Conservation (phyloP, 2,113 vertebrate species). For the Osmerus mordax region DNA sequence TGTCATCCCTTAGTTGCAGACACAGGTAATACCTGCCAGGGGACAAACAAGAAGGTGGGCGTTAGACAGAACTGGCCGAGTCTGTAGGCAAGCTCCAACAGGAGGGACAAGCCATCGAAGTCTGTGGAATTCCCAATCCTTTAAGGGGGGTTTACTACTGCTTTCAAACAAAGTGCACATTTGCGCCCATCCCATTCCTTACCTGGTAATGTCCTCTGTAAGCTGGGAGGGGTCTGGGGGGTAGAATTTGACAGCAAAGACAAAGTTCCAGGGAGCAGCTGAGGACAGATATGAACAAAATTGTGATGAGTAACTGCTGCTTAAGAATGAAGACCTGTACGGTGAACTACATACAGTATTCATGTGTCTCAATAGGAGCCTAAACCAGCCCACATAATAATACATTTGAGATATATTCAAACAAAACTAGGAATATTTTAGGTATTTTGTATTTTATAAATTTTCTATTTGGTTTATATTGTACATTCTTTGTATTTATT, state of each 20-base stretch:
- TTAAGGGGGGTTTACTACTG: conserved; percentile 8
- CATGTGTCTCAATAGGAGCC: no score
- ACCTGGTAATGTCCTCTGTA: conserved; percentile 98
- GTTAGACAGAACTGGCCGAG: conserved; percentile 23
- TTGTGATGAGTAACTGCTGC: neutral
- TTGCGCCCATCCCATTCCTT: conserved; percentile 15
- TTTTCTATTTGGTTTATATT: no score
- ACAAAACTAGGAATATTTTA: no score
- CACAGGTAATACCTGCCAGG: conserved; percentile 93
- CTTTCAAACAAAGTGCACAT: neutral
- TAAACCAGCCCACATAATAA: no score
- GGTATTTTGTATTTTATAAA: no score
- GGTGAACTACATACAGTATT: no score
- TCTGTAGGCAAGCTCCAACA: conserved; percentile 42
- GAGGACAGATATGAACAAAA: conserved; percentile 34
- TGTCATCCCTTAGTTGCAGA: conserved; percentile 96
- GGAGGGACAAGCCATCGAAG: conserved; percentile 49
- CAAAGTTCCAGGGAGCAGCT: conserved; percentile 91
- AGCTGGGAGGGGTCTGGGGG: conserved; percentile 96
- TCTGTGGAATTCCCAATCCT: conserved; percentile 54
- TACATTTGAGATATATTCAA: no score
- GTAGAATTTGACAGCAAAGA: conserved; percentile 96
- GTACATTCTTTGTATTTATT: no score
- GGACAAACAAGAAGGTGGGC: conserved; percentile 23
- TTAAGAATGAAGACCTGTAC: no score